Evolutionary conservation across 1,140 invertebrate genomes (phyloP).

Genomic region (Drosophila sulfurigaster): DNA sequence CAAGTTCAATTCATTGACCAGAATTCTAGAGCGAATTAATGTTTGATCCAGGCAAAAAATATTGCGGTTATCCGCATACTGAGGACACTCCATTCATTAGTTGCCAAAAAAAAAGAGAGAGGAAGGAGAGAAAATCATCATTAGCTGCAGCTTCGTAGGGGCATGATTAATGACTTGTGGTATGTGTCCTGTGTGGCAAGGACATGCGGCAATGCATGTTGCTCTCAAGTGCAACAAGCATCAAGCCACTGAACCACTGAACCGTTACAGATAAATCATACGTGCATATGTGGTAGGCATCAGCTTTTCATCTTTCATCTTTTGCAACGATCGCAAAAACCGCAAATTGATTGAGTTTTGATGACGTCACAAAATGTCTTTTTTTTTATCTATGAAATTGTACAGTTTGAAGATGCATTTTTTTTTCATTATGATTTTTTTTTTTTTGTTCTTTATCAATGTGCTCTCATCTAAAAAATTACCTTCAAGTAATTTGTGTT

Average conservation of each 20-base stretch:
- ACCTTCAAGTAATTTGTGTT: conserved; percentile 75
- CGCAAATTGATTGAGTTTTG: conserved; percentile 80
- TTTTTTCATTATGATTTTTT: conserved; percentile 36
- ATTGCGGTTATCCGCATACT: conserved; percentile 44
- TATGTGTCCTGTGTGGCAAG: conserved; percentile 16
- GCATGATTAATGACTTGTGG: conserved; percentile 69
- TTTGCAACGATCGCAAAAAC: conserved; percentile 45
- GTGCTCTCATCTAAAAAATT: conserved; percentile 80
- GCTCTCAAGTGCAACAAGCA: conserved; percentile 67
- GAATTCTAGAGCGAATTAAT: conserved; percentile 25
- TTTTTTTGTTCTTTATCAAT: conserved; percentile 63
- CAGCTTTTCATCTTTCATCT: conserved; percentile 36
- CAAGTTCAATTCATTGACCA: conserved; percentile 66
- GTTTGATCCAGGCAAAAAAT: conserved; percentile 26
- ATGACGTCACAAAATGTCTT: conserved; percentile 63
- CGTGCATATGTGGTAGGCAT: conserved; percentile 28
- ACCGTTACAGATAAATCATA: conserved; percentile 73
- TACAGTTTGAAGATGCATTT: conserved; percentile 29
- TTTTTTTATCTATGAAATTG: conserved; percentile 16
- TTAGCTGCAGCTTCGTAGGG: conserved; percentile 52
- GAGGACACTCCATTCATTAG: conserved; percentile 62
- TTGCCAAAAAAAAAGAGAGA: conserved; percentile 45
- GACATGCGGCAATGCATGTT: conserved; percentile 59
- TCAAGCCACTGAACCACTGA: conserved; percentile 45
- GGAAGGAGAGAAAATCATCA: conserved; percentile 50